Conservation (phyloP, 2,113 vertebrate species). For the Siniperca knerii region DNA sequence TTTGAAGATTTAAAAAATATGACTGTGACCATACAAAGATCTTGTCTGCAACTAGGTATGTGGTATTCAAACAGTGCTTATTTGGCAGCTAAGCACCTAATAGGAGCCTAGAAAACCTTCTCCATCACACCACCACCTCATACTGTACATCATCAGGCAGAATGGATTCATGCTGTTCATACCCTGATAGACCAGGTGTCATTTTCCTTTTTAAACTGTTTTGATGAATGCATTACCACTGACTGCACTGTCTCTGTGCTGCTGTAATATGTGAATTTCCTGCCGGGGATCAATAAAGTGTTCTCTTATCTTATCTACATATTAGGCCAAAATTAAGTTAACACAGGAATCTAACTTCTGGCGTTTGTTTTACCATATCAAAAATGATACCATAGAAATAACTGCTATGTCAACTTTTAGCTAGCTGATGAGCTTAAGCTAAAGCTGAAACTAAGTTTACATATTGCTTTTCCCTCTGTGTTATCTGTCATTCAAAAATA, state of each 20-base stretch:
- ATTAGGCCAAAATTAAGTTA: background rate
- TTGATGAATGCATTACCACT: background rate
- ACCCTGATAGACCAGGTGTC: background rate
- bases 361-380: background rate
- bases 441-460: background rate
- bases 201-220: background rate
- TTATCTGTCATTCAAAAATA: background rate
- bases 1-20: conserved; percentile 23
- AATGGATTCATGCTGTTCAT: background rate
- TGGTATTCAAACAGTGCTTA: conserved; percentile 22
- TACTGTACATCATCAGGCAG: background rate
- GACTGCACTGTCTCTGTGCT: background rate
- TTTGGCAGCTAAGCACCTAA: conserved; percentile 21
- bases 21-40: conserved; percentile 20
- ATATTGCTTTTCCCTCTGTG: background rate
- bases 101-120: conserved; percentile 27
- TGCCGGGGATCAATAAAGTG: background rate
- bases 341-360: background rate
- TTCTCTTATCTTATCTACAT: background rate
- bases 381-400: background rate
- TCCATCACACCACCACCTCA: background rate
- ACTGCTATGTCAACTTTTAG: background rate
- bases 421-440: background rate
- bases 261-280: background rate
- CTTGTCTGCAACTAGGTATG: conserved; percentile 23